Conservation (phyloP, 2,797 vertebrate genomes). For the Pseudochirops corinnae region DNA sequence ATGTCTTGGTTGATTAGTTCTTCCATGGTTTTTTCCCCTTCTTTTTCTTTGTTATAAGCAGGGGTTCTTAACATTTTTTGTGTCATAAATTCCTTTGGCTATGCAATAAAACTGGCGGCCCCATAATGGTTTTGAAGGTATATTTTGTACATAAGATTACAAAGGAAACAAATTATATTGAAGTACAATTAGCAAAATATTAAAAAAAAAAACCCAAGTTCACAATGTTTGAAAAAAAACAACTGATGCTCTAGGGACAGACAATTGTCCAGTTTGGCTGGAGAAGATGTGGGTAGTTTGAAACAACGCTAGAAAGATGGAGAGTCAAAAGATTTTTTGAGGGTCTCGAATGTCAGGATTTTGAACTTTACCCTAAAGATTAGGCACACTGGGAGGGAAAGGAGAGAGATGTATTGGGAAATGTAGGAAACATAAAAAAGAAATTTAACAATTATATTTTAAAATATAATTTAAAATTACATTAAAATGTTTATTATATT, state of each 20-base stretch:
- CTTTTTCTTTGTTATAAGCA: neutral
- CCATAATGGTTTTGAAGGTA: neutral
- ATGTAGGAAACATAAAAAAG: neutral
- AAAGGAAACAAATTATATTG: neutral
- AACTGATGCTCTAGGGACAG: neutral
- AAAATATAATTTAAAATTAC: neutral
- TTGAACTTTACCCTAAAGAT: neutral
- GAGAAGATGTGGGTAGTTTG: neutral
- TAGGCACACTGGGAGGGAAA: neutral
- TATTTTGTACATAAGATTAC: neutral
- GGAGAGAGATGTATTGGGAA: neutral
- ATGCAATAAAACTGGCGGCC: neutral
- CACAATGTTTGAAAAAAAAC: neutral
- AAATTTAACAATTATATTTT: neutral
- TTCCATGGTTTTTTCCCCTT: neutral
- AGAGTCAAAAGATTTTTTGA: neutral
- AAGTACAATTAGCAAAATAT: neutral
- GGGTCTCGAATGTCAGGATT: neutral
- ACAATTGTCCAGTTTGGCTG: neutral
- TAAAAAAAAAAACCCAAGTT: neutral
- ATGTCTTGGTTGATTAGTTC: neutral
- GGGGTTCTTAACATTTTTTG: neutral
- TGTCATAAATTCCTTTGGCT: neutral
- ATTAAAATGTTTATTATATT: neutral
- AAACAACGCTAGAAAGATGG: neutral